These are phyloP conservation scores for Zygaena filipendulae DNA, from an alignment of 2,888 invertebrate species.

Conservation along the genomic window DNA sequence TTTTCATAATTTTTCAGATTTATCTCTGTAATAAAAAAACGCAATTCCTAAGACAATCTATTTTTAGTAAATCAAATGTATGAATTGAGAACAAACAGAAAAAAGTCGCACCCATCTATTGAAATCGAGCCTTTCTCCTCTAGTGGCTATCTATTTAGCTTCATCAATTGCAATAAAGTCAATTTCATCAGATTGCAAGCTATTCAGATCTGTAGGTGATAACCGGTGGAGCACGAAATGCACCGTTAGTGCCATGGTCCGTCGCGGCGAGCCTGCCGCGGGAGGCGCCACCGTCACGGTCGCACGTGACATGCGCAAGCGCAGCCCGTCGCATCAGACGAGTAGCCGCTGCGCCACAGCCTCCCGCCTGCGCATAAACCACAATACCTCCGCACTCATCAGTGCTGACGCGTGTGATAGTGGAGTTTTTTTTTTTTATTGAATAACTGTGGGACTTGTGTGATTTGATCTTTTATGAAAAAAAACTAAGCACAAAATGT, in stretches of 20 bases:
- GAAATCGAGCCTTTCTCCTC: too few species aligned
- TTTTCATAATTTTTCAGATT: too few species aligned
- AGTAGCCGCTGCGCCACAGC: conserved; percentile 52
- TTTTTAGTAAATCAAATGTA: too few species aligned
- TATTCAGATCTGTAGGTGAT: too few species aligned
- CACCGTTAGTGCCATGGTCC: conserved; percentile 38
- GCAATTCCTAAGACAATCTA: too few species aligned
- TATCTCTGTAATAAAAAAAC: too few species aligned
- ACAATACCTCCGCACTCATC: conserved; percentile 32
- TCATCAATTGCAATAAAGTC: too few species aligned
- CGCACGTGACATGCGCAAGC: conserved; percentile 65
- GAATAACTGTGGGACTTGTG: conserved; percentile 17
- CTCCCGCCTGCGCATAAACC: conserved; percentile 50
- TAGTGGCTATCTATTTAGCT: too few species aligned
- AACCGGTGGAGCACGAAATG: conserved; percentile 43
- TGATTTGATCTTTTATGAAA: conserved; percentile 1
- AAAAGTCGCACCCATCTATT: too few species aligned
- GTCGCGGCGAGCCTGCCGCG: conserved; percentile 35
- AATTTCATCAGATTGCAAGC: too few species aligned
- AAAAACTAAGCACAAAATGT: background rate
- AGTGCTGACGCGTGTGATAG: conserved; percentile 48
- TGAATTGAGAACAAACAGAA: too few species aligned
- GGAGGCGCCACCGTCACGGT: conserved; percentile 39
- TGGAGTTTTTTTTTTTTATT: conserved; percentile 25
- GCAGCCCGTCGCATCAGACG: conserved; percentile 49